Evolutionary conservation across 1,140 invertebrate species (phyloP).

Genomic region (Schlechtendalia chinensis): DNA sequence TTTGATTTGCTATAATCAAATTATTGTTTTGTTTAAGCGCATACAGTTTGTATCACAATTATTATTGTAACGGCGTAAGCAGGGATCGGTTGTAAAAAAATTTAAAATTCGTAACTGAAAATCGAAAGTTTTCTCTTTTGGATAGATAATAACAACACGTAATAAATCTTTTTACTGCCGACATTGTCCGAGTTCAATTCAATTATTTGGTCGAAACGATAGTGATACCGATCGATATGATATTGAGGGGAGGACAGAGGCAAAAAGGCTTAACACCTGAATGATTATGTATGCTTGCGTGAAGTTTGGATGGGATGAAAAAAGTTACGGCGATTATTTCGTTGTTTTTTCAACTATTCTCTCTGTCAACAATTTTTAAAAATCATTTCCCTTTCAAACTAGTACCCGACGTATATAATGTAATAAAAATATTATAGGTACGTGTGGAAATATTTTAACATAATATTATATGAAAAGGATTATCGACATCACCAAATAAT

Average conservation of each 20-base stretch:
- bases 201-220: slow-evolving; percentile 23
- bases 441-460: no score
- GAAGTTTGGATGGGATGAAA: neutral
- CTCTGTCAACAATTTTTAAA: neutral
- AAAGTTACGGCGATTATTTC: neutral
- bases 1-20: neutral
- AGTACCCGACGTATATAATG: no score
- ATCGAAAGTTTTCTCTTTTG: neutral
- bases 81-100: neutral
- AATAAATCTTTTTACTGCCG: slow-evolving; percentile 35
- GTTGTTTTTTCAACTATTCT: no score
- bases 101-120: slow-evolving; percentile 14
- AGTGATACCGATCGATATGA: neutral
- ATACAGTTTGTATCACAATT: neutral
- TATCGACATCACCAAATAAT: no score
- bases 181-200: slow-evolving; percentile 37
- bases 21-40: neutral
- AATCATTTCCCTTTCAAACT: no score
- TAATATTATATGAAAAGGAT: no score
- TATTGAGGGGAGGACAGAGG: neutral
- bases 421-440: no score
- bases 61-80: neutral
- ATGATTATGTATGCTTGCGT: neutral
- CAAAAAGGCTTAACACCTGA: slow-evolving; percentile 18
- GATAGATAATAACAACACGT: slow-evolving; percentile 24